These are phyloP conservation scores for Turdus rufiventris DNA, from an alignment of 2,113 vertebrate genomes.

Conservation along the genomic window DNA sequence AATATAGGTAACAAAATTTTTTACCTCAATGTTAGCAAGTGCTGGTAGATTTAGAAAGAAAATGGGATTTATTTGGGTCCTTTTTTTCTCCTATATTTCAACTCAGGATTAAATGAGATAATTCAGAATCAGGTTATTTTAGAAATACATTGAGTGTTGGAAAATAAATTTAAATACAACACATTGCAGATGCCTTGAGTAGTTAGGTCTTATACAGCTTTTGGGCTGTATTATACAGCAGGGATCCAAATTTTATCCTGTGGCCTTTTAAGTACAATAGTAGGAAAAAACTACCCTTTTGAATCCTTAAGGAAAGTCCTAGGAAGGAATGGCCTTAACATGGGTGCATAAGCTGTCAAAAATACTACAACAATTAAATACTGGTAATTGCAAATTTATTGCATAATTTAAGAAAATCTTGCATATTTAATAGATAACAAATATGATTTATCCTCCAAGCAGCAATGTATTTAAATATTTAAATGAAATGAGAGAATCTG, in stretches of 20 bases:
- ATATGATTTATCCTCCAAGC: not conserved
- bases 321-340: not conserved
- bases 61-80: not conserved
- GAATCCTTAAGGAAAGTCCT: not conserved
- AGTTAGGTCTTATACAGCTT: not conserved
- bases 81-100: not conserved
- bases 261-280: not conserved
- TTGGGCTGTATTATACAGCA: not conserved
- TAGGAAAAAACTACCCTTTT: not conserved
- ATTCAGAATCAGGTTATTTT: not conserved
- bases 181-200: not conserved
- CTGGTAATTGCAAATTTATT: constrained; percentile 16
- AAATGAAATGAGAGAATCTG: not conserved
- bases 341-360: not conserved
- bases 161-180: not conserved
- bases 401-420: not conserved
- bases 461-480: not conserved
- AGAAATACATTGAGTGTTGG: not conserved
- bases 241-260: not conserved
- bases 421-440: not conserved
- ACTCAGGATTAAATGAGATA: not conserved
- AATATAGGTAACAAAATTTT: too few relatives aligned
- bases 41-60: not conserved
- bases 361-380: not conserved
- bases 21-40: not conserved